Conservation (phyloP, 2,888 invertebrate species). For the Aelia acuminata region DNA sequence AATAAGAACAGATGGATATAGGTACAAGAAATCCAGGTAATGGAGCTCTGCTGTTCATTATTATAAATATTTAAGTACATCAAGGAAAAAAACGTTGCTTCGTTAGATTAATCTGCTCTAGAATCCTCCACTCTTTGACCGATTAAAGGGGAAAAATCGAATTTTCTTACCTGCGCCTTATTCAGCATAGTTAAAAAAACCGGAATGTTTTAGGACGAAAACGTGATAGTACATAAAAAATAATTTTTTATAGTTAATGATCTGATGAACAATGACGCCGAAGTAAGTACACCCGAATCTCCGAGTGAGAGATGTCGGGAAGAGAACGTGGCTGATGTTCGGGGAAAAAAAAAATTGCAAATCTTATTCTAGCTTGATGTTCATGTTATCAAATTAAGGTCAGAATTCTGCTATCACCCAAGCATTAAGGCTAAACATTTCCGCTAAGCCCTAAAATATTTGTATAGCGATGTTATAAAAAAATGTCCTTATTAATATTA, state of each 20-base stretch:
- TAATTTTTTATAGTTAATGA: not conserved
- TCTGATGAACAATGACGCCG: not conserved
- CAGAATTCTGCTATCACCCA: not conserved
- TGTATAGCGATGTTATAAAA: not conserved
- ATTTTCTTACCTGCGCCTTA: not conserved
- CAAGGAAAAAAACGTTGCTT: no score
- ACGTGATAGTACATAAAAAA: not conserved
- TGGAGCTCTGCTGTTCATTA: no score
- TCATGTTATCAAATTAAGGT: not conserved
- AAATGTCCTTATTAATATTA: no score
- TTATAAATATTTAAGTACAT: no score
- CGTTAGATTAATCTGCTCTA: no score
- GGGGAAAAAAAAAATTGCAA: not conserved
- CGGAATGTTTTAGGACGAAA: not conserved
- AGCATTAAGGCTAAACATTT: slow-evolving; percentile 11
- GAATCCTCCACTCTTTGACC: no score
- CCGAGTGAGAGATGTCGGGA: not conserved
- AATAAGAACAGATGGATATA: no score
- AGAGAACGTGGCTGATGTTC: not conserved
- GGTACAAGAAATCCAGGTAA: no score
- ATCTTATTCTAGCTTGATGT: not conserved
- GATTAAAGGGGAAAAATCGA: no score
- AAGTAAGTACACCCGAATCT: not conserved
- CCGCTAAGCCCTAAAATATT: not conserved
- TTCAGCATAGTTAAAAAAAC: not conserved